These are phyloP conservation scores for Campopleginae sp. DNA, from an alignment of 2,888 invertebrate species.

Conservation along the genomic window DNA sequence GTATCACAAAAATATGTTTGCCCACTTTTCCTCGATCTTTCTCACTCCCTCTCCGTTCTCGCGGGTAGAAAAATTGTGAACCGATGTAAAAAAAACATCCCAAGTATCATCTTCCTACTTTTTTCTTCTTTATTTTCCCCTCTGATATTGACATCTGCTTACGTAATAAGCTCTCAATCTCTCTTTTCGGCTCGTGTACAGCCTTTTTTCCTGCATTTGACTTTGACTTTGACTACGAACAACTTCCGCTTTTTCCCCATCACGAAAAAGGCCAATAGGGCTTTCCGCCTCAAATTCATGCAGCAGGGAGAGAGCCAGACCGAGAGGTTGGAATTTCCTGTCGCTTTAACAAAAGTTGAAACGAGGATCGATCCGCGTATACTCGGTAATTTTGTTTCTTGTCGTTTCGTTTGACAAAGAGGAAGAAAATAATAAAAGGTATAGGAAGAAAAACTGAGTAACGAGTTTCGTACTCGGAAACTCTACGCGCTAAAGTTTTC, in stretches of 20 bases:
- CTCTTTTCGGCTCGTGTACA: background rate
- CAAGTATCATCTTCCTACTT: slow-evolving; percentile 10
- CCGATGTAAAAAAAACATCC: slow-evolving; percentile 9
- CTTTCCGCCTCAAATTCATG: background rate
- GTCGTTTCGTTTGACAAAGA: slow-evolving; percentile 9
- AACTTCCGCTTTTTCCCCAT: background rate
- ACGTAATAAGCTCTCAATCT: slow-evolving; percentile 24
- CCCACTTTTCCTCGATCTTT: background rate
- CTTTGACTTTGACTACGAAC: slow-evolving; percentile 10
- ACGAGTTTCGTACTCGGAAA: slow-evolving; percentile 27
- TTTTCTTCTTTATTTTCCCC: slow-evolving; percentile 9
- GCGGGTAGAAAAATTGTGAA: slow-evolving; percentile 1
- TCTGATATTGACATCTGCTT: slow-evolving; percentile 9
- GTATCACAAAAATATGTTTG: slow-evolving; percentile 35
- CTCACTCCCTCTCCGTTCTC: background rate
- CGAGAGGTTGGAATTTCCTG: background rate
- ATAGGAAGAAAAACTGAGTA: background rate
- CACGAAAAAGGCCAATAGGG: slow-evolving; percentile 3
- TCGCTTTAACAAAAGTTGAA: background rate
- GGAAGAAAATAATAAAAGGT: slow-evolving; percentile 10
- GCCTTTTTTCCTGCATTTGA: slow-evolving; percentile 11
- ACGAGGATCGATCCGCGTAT: slow-evolving; percentile 20
- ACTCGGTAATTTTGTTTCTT: slow-evolving; percentile 17
- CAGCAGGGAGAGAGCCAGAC: background rate
- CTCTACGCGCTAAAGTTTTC: slow-evolving; percentile 28